Base-by-base conservation (phyloP, 2,113 vertebrate genomes). In the Dasyurus viverrinus region DNA sequence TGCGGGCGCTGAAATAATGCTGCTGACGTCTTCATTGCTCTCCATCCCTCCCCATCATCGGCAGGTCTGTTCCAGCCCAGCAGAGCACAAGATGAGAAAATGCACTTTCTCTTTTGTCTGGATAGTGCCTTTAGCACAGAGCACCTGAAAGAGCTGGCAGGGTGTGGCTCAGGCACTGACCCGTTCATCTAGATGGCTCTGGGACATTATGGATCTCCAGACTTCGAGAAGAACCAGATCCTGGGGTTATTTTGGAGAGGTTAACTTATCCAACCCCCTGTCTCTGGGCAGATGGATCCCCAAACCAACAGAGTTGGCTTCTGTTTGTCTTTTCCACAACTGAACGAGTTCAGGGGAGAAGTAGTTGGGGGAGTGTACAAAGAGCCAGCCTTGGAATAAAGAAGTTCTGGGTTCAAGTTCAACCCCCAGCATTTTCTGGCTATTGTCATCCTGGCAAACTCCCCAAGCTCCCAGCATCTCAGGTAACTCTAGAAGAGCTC, bases 51-150 rank as follows among this genome's bases (percentile, higher is more conserved):
- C 89, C 36, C n/a, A 8, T 95, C 84, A 3, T 36, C 0, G 0
- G 90, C 42, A 0, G 68, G 4, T 94, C 95, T 53, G 94, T 93
- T 96, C 96, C 89, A 84, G 97, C 48, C 95, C 96, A 92, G 0
- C 8, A 0, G 95, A 95, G 94, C 95, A 93, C 26, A 0, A 9
- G 7, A 93, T 96, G 95, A 96, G 94, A 92, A 92, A 96, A 42
- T 53, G 2, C 10, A 46, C 91, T 25, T 0, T 4, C 53, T 30
- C 25, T 53, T 19, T 90, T 8, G 0, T 36, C 92, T 19, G 30
- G 24, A 2, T 1, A 8, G 12, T 54, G 76, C 42, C 48, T 54
- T 9, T 1, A 54, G 55, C 24, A 84, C 23, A 84, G 1, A 84
- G n/a, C 68, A 84, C 68, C 68, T 42, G 19, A 42, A n/a, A 84